A percentile compares a stretch with the other conserved stretches of the same genome.
phyloP scores from a whole-genome alignment of 2,888 invertebrate genomes.

The Microchrysa polita region DNA sequence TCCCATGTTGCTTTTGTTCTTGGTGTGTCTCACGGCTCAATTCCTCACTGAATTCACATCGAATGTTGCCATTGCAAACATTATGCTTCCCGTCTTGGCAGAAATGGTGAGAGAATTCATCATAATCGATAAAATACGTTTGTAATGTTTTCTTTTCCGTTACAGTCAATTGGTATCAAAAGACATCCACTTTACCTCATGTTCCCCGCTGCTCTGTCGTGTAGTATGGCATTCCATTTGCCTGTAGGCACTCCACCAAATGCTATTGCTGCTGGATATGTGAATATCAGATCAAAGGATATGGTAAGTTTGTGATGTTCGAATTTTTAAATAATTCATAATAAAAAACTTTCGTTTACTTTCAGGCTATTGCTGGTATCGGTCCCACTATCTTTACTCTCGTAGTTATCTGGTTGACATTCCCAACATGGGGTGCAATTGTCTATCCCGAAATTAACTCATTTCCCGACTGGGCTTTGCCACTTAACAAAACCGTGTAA shows the following conservation, averaged over 20 bases:
- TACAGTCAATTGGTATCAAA: constrained; percentile 73
- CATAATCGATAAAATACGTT: neutral
- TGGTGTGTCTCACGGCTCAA: constrained; percentile 80
- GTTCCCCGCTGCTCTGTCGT: constrained; percentile 87
- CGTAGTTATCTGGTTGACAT: constrained; percentile 74
- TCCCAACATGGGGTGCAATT: constrained; percentile 78
- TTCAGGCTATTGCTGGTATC: constrained; percentile 77
- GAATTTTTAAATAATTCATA: neutral
- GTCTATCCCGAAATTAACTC: constrained; percentile 71
- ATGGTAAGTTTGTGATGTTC: constrained; percentile 68
- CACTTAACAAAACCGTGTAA: constrained; percentile 26
- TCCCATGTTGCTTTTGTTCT: constrained; percentile 73
- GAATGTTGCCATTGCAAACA: constrained; percentile 90
- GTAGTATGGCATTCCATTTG: constrained; percentile 92
- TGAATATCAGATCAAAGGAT: constrained; percentile 80
- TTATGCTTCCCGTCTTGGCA: constrained; percentile 84
- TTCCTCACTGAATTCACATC: constrained; percentile 89
- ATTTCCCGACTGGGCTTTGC: constrained; percentile 72
- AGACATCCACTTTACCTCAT: constrained; percentile 90
- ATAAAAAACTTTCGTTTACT: neutral
- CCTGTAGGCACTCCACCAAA: constrained; percentile 96
- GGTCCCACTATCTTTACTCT: constrained; percentile 82
- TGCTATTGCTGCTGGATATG: constrained; percentile 88
- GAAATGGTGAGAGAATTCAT: constrained; percentile 70
- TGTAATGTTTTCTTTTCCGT: neutral